These are phyloP conservation scores for Antheraea pernyi DNA, from an alignment of 1,140 invertebrate genomes.

Conservation along the genomic window DNA sequence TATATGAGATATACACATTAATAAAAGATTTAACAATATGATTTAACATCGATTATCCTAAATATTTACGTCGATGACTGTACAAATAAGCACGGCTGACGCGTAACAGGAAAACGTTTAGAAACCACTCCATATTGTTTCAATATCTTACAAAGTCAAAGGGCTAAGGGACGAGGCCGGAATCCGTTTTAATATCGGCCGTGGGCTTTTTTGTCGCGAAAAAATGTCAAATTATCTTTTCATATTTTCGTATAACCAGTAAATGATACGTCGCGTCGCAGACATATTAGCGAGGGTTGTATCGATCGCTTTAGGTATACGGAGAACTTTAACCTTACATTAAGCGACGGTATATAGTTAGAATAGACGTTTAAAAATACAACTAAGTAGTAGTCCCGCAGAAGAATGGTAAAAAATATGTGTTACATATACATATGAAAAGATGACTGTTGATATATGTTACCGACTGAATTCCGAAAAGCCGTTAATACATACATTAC, in stretches of 20 bases:
- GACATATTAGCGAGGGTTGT: neutral
- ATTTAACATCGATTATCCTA: no score
- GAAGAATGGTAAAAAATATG: no score
- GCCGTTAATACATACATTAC: no score
- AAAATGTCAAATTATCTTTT: slow-evolving; percentile 11
- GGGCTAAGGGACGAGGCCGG: neutral
- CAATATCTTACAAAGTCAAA: neutral
- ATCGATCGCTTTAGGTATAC: neutral
- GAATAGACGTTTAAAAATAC: no score
- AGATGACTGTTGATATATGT: no score
- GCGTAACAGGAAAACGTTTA: neutral
- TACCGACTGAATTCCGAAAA: no score
- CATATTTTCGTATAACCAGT: slow-evolving; percentile 5
- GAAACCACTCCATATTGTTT: slow-evolving; percentile 10
- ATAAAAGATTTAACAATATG: no score
- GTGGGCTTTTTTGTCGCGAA: slow-evolving; percentile 2
- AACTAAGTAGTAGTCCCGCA: no score
- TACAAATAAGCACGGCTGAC: neutral
- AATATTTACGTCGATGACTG: neutral
- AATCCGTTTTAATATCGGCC: slow-evolving; percentile 11
- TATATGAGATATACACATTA: no score
- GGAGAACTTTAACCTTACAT: no score
- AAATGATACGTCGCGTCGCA: neutral
- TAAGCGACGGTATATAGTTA: no score
- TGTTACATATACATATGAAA: no score